A percentile compares a stretch with the other conserved stretches of the same genome.
phyloP scores from a whole-genome alignment of 2,888 invertebrate genomes.

The Cordilura impudica region DNA sequence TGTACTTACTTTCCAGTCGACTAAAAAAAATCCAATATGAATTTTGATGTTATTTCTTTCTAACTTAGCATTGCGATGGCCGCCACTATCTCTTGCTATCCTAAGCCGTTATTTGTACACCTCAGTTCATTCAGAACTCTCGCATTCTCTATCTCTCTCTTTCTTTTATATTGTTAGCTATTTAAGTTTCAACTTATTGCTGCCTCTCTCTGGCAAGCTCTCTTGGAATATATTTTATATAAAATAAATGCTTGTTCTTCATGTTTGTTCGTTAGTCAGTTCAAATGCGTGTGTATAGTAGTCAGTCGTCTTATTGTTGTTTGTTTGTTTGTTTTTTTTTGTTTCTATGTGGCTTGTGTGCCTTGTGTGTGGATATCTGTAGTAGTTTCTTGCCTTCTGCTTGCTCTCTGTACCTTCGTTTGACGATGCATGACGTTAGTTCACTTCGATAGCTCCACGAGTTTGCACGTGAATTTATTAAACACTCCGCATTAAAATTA shows the following conservation, averaged over 20 bases:
- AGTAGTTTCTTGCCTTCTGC: constrained; percentile 63
- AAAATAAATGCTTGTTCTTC: constrained; percentile 8
- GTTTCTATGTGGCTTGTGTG: constrained; percentile 7
- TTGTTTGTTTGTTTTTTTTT: not conserved
- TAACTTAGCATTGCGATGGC: not conserved
- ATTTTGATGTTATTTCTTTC: constrained; percentile 1
- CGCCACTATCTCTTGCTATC: not conserved
- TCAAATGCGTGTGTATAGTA: not conserved
- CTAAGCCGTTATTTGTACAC: not conserved
- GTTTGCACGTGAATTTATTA: constrained; percentile 78
- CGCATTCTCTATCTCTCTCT: not conserved
- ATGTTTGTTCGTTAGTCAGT: not conserved
- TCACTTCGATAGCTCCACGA: constrained; percentile 79
- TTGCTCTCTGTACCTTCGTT: constrained; percentile 74
- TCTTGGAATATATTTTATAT: constrained; percentile 32
- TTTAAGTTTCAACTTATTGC: not conserved
- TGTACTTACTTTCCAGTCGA: constrained; percentile 37
- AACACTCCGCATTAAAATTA: constrained; percentile 63
- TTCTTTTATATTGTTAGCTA: not conserved
- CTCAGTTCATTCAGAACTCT: not conserved
- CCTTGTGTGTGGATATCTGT: constrained; percentile 29
- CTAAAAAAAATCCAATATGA: constrained; percentile 53
- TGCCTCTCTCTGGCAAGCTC: constrained; percentile 17
- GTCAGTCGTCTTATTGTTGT: not conserved
- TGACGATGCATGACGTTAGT: constrained; percentile 78